Evolutionary conservation across 64 coral and sea anemone species (phyloP), one percentile per base, ranked within the genome.

Genomic region (Acropora tenuis): DNA sequence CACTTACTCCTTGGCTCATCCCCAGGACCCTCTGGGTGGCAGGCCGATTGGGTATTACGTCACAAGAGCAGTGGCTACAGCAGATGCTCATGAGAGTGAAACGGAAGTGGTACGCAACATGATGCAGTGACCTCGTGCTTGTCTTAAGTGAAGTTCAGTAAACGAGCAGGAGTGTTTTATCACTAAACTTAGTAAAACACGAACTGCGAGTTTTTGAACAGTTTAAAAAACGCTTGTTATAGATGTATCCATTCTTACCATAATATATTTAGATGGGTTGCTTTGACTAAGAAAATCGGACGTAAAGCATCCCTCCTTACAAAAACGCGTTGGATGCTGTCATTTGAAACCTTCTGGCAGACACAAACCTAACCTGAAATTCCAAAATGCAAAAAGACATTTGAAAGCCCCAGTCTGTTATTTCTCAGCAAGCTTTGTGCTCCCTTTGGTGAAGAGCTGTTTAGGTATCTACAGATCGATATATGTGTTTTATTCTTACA

Each of bases 31-130:
- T 13, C 68, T 90, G 6, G 79, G 77, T 10, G 66, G 69, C 5
- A 90, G 80, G 47, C 89, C 89, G 1, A 20, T 83, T 15, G 89
- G 89, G 41, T 90, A 83, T 16, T 90, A 90, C 69, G 89, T 90
- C 45, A 83, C 89, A 45, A 17, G 89, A 17, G 89, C 89, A 47
- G 77, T 83, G 69, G 89, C 79, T 58, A 74, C 89, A 9, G 18
- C 89, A 75, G 43, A 57, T 43, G 15, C 43, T 19, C 44, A 41
- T n/a, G 18, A 40, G 66, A 75, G 1, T 13, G 89, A 90, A 16
- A 90, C 79, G 2, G 77, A 90, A 74, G 46, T 82, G 67, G 89
- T 59, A 58, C 19, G 73, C 16, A 77, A 77, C 12, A 30, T 30
- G 30, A 30, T 30, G 30, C 30, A 47, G 9, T 12, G 43, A 16